A percentile compares a stretch with the other conserved stretches of the same genome.
Conservation (phyloP, 2,888 invertebrate genomes). For the Athetis lepigone region DNA sequence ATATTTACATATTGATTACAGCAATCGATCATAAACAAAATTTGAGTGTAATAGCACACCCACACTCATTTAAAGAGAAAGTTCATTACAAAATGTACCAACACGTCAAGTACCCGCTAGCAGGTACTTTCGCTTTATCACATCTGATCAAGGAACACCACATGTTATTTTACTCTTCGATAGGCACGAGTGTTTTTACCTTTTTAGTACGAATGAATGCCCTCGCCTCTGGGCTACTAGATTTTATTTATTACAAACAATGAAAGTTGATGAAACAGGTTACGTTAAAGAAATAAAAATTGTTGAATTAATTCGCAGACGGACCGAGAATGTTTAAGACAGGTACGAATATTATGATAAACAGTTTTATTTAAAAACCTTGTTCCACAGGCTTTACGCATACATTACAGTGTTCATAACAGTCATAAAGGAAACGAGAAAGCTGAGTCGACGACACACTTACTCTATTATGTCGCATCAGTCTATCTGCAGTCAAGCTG, state of each 20-base stretch:
- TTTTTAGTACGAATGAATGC: conserved; percentile 30
- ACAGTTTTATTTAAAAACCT: too few relatives aligned
- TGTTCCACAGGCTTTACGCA: conserved; percentile 7
- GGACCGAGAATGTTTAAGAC: conserved; percentile 3
- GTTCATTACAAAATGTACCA: conserved; percentile 66
- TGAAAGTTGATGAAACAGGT: conserved; percentile 5
- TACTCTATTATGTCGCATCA: conserved; percentile 21
- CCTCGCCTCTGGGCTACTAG: conserved; percentile 13
- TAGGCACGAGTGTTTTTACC: conserved; percentile 41
- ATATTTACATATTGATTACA: conserved; percentile 58
- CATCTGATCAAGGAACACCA: conserved; percentile 55
- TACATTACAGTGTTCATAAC: conserved; percentile 31
- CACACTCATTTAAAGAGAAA: conserved; percentile 73
- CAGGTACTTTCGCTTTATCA: conserved; percentile 71
- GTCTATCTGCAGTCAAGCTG: conserved; percentile 21
- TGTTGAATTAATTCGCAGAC: conserved; percentile 8
- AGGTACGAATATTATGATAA: conserved; percentile 11
- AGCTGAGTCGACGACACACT: conserved; percentile 36
- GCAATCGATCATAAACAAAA: conserved; percentile 55
- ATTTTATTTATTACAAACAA: conserved; percentile 19
- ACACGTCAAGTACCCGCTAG: conserved; percentile 49
- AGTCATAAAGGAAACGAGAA: conserved; percentile 36
- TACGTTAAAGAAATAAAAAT: conserved; percentile 1
- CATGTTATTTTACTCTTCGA: conserved; percentile 54
- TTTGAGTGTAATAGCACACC: conserved; percentile 59